phyloP scores from a whole-genome alignment of 2,113 vertebrate genomes.

The Trichechus manatus region DNA sequence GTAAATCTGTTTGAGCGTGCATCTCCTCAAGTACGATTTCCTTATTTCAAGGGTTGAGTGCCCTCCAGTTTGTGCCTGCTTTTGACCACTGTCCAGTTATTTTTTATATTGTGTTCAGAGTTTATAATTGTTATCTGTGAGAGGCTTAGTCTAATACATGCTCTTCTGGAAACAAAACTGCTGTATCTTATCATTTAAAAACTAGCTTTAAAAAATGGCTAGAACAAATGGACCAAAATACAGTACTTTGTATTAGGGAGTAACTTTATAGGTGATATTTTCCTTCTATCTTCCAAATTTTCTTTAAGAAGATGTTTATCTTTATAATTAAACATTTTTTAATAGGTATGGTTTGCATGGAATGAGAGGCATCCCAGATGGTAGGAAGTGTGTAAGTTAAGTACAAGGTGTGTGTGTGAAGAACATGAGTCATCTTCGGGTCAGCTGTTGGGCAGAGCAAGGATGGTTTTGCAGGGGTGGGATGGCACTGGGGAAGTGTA shows the following conservation, averaged over 20 bases:
- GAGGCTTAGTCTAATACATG: neutral
- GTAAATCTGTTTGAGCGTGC: neutral
- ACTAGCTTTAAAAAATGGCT: neutral
- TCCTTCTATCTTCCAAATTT: conserved; percentile 21
- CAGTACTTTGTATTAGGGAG: neutral
- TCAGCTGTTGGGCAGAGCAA: neutral
- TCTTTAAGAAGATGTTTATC: neutral
- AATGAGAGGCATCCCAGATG: neutral
- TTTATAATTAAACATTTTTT: neutral
- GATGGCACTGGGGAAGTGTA: neutral
- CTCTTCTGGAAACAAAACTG: neutral
- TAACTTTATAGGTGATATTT: neutral
- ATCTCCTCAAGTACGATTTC: neutral
- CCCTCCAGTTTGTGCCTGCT: neutral
- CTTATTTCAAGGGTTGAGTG: neutral
- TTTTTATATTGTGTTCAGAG: neutral
- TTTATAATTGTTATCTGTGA: neutral
- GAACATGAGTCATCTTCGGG: conserved; percentile 26
- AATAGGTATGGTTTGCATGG: neutral
- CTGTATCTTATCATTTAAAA: conserved; percentile 16
- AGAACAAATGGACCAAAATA: neutral
- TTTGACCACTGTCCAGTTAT: neutral
- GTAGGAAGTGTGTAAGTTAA: neutral
- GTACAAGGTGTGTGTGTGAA: conserved; percentile 13
- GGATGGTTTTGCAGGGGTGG: neutral